These are phyloP conservation scores for Malurus alboscapulatus DNA, from an alignment of 2,113 vertebrate species.

Conservation along the genomic window DNA sequence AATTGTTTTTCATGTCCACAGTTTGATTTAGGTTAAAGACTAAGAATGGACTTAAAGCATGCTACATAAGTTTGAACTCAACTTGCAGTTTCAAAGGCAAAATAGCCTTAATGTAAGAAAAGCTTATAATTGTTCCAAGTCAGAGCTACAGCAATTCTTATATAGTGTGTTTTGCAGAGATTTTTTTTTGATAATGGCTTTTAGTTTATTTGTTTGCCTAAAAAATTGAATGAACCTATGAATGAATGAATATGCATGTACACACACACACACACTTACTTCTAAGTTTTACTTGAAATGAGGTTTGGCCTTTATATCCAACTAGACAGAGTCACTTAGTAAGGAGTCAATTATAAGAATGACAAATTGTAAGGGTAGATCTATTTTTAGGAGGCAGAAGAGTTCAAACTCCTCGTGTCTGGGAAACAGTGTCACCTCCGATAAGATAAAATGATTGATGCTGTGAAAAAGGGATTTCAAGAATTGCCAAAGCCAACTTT, in stretches of 20 bases:
- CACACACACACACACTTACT: rapidly evolving
- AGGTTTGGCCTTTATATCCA: background rate
- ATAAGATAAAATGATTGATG: conserved; percentile 7
- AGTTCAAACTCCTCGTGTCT: background rate
- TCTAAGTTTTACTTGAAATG: background rate
- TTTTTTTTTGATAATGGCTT: background rate
- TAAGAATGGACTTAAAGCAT: background rate
- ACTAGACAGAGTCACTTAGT: background rate
- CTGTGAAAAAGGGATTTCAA: background rate
- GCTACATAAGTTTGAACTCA: background rate
- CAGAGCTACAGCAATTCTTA: background rate
- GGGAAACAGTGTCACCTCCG: background rate
- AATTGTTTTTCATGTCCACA: background rate
- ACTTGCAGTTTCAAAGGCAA: background rate
- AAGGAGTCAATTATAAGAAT: conserved; percentile 13
- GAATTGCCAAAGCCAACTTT: conserved; percentile 15
- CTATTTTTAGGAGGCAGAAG: background rate
- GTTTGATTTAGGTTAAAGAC: background rate
- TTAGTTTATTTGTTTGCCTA: background rate
- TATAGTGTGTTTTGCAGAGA: background rate
- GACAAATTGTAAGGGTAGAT: background rate
- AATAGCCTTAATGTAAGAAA: background rate
- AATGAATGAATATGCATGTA: too few species aligned
- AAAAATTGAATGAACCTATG: background rate
- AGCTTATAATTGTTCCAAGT: background rate